Percentiles rank a stretch among this genome's conserved stretches.
Conservation (phyloP, 2,888 invertebrate species). For the Ischnus inquisitorius region DNA sequence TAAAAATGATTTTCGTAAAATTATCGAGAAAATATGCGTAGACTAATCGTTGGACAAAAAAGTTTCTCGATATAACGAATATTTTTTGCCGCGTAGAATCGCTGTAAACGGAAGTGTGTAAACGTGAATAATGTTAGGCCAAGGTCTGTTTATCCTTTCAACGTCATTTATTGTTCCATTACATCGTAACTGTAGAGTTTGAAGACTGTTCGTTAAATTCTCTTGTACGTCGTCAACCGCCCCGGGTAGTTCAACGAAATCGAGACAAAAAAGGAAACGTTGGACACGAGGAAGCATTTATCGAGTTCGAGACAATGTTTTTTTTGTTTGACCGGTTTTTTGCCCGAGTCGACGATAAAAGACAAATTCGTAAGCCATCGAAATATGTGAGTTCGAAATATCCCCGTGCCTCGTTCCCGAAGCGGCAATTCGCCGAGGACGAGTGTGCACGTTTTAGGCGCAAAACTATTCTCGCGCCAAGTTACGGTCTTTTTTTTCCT, state of each 20-base stretch:
- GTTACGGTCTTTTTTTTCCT: background rate
- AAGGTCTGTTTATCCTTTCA: slow-evolving; percentile 56
- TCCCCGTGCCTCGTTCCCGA: slow-evolving; percentile 59
- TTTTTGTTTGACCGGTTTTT: background rate
- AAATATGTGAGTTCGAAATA: background rate
- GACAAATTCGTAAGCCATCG: background rate
- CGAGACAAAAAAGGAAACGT: slow-evolving; percentile 6
- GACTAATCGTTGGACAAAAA: too few species aligned
- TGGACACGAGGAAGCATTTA: slow-evolving; percentile 30
- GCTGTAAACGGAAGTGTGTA: slow-evolving; percentile 28
- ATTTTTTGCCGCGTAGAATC: too few species aligned
- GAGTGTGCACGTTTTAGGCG: background rate
- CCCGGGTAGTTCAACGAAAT: slow-evolving; percentile 57
- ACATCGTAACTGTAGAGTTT: slow-evolving; percentile 70
- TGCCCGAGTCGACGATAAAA: background rate
- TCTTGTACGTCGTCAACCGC: slow-evolving; percentile 63
- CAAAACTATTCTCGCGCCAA: slow-evolving; percentile 32
- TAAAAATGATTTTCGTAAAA: too few species aligned
- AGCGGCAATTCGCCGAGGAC: background rate
- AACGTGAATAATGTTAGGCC: background rate
- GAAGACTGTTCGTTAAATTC: slow-evolving; percentile 62
- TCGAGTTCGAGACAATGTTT: slow-evolving; percentile 58
- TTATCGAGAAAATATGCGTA: too few species aligned
- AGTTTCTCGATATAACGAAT: too few species aligned
- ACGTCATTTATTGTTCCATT: slow-evolving; percentile 77